Percentiles rank a stretch among this genome's conserved stretches.
Conservation (phyloP, 2,888 invertebrate species). For the Dasypogon diadema region DNA sequence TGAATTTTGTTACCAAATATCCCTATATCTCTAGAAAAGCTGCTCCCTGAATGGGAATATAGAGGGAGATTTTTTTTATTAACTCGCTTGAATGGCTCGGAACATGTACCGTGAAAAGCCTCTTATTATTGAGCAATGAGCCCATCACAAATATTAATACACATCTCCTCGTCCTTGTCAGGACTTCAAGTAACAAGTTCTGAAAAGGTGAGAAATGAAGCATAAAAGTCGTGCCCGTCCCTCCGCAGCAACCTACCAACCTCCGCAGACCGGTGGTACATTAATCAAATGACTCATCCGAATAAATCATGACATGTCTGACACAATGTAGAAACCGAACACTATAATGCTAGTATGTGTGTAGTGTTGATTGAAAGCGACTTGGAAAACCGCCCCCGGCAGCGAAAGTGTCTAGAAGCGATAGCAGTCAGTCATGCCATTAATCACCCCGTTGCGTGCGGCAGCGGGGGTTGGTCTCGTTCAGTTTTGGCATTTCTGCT, state of each 20-base stretch:
- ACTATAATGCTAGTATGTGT: conserved; percentile 13
- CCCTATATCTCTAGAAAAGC: background rate
- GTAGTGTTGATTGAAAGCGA: conserved; percentile 46
- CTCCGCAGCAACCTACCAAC: background rate
- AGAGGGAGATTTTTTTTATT: conserved; percentile 18
- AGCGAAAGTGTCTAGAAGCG: conserved; percentile 40
- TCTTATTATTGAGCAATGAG: conserved; percentile 28
- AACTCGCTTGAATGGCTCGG: conserved; percentile 1
- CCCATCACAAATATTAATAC: conserved; percentile 29
- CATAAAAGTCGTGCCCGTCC: conserved; percentile 7
- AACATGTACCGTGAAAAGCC: conserved; percentile 40
- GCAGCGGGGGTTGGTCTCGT: background rate
- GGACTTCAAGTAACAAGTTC: background rate
- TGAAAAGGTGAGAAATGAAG: conserved; percentile 40
- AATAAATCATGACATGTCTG: conserved; percentile 48
- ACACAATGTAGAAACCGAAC: conserved; percentile 30
- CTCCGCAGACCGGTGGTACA: background rate
- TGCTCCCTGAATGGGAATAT: background rate
- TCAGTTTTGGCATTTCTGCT: background rate
- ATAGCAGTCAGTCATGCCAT: conserved; percentile 46
- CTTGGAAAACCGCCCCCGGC: conserved; percentile 2
- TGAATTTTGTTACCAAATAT: background rate
- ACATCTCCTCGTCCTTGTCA: background rate
- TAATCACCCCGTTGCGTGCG: conserved; percentile 42
- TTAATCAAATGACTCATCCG: conserved; percentile 51